Evolutionary conservation across 2,888 invertebrate genomes (phyloP).

Genomic region (Dryocosmus kuriphilus): DNA sequence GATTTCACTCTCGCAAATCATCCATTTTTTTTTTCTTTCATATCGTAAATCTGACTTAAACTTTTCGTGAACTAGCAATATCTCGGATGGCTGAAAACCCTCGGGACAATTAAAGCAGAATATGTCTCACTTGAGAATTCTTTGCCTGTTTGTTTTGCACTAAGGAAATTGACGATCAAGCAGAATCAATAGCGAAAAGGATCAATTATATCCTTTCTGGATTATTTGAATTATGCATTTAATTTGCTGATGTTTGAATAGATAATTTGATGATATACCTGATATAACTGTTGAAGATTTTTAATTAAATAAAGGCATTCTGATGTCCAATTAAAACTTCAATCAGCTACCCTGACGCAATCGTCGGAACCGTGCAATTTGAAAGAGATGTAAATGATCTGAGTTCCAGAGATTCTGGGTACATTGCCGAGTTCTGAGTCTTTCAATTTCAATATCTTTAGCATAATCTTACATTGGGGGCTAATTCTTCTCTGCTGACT

Average conservation of each 20-base stretch:
- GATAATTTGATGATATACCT: too few relatives aligned
- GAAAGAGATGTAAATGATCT: constrained; percentile 29
- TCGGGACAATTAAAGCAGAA: constrained; percentile 6
- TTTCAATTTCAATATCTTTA: constrained; percentile 14
- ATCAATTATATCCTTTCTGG: background rate
- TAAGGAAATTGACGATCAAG: background rate
- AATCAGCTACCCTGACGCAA: constrained; percentile 7
- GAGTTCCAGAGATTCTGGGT: constrained; percentile 1
- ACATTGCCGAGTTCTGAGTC: constrained; percentile 20
- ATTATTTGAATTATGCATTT: background rate
- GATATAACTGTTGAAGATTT: background rate
- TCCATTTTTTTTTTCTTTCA: constrained; percentile 15
- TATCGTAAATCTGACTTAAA: constrained; percentile 10
- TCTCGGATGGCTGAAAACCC: background rate
- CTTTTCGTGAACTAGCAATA: background rate
- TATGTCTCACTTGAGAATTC: background rate
- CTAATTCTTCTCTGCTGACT: constrained; percentile 19
- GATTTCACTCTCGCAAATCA: constrained; percentile 20
- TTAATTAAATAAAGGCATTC: background rate
- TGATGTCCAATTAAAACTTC: constrained; percentile 9
- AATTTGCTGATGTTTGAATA: background rate
- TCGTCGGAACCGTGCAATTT: constrained; percentile 6
- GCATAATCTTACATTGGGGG: constrained; percentile 25
- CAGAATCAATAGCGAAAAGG: background rate
- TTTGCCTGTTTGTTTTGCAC: background rate